Evolutionary conservation across 2,797 vertebrate genomes (phyloP).

Genomic region (Poecilia velifera): DNA sequence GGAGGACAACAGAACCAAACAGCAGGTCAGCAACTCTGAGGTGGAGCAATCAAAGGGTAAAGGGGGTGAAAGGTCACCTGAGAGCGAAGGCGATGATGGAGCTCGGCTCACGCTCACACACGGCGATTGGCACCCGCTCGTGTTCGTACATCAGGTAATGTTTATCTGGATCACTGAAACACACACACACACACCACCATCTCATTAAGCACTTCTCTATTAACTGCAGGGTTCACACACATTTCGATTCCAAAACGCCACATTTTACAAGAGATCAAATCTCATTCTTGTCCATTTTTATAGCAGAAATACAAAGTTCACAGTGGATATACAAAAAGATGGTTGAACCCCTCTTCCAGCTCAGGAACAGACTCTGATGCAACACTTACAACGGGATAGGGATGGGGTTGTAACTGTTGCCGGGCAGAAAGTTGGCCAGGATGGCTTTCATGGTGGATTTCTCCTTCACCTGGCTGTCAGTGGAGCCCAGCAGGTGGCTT

Average conservation of each 20-base stretch:
- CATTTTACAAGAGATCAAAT: neutral
- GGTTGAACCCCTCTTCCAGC: neutral
- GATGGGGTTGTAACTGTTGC: slow-evolving; percentile 95
- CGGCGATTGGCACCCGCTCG: slow-evolving; percentile 95
- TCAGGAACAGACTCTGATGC: neutral
- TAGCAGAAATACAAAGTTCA: neutral
- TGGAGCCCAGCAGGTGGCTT: slow-evolving; percentile 91
- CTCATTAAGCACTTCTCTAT: neutral
- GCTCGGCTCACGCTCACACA: slow-evolving; percentile 97
- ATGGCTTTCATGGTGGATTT: slow-evolving; percentile 99
- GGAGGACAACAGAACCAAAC: neutral
- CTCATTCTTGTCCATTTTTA: neutral
- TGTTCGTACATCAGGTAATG: slow-evolving; percentile 99
- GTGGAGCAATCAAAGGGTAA: neutral
- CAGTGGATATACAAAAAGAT: neutral
- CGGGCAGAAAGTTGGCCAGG: slow-evolving; percentile 95
- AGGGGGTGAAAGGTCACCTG: slow-evolving; percentile 81
- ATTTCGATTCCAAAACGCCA: neutral
- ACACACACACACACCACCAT: slow-evolving; percentile 29
- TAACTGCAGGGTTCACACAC: neutral
- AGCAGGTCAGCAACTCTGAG: neutral
- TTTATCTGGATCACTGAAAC: slow-evolving; percentile 93
- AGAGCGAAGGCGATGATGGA: slow-evolving; percentile 99
- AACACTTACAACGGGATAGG: slow-evolving; percentile 95
- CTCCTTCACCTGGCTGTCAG: slow-evolving; percentile 97